Evolutionary conservation across 2,888 invertebrate genomes (phyloP).

Genomic region (Melinopterus prodromus): DNA sequence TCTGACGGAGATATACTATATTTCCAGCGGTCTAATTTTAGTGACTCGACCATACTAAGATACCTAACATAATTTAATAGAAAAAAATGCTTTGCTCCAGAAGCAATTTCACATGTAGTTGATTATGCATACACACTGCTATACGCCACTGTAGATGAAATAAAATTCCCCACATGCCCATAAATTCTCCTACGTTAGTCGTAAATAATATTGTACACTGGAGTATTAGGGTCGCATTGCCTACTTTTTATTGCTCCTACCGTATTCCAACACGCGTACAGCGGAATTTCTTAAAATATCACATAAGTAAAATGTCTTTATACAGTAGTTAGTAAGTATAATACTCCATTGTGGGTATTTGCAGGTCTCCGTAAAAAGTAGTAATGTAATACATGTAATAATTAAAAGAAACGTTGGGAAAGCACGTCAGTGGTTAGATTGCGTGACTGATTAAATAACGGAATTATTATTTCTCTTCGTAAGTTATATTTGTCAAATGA

Average conservation of each 20-base stretch:
- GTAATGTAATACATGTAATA: background rate
- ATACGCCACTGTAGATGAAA: background rate
- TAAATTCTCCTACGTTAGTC: conserved; percentile 4
- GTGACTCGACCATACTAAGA: background rate
- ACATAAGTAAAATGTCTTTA: background rate
- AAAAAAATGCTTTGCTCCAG: background rate
- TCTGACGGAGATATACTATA: too few relatives aligned
- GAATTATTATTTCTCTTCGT: background rate
- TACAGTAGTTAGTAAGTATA: background rate
- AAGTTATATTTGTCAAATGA: too few relatives aligned
- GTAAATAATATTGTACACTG: conserved; percentile 4
- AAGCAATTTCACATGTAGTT: background rate
- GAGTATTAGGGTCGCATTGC: background rate
- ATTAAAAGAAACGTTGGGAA: background rate
- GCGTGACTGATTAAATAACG: background rate
- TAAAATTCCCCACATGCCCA: background rate
- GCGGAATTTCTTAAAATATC: background rate
- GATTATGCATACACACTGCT: background rate
- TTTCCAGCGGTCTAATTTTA: too few relatives aligned
- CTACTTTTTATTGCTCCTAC: background rate
- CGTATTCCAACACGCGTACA: background rate
- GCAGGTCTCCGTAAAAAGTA: background rate
- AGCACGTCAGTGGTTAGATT: background rate
- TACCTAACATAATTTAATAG: background rate
- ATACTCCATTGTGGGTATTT: too few relatives aligned